phyloP scores from a whole-genome alignment of 2,113 vertebrate species.

The human region DNA sequence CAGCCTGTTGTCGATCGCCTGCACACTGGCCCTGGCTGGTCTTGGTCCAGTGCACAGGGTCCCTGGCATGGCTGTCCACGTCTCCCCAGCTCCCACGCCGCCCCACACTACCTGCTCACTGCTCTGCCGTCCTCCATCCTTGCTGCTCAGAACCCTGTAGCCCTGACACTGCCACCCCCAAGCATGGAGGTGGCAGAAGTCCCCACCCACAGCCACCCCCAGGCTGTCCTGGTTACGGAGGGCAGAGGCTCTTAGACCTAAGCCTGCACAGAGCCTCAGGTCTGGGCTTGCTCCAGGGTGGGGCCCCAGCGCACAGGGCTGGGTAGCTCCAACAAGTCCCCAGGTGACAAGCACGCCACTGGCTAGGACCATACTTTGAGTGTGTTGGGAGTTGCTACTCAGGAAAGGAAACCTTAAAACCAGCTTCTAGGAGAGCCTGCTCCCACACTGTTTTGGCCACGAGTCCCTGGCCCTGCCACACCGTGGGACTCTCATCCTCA shows the following conservation, averaged over 20 bases:
- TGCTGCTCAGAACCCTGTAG: too few relatives aligned
- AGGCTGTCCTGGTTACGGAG: background rate
- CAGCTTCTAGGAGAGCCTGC: background rate
- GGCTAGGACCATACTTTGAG: background rate
- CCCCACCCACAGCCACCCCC: too few relatives aligned
- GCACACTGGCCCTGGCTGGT: too few relatives aligned
- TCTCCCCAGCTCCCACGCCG: background rate
- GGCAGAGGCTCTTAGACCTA: too few relatives aligned
- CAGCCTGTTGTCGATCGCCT: too few relatives aligned
- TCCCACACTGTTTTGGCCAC: too few relatives aligned
- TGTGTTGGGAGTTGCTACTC: background rate
- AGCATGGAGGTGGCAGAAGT: background rate
- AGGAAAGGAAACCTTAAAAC: background rate
- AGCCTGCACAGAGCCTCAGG: background rate
- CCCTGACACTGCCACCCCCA: background rate
- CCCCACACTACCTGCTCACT: background rate
- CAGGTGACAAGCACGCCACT: background rate
- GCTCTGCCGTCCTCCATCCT: background rate
- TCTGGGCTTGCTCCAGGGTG: background rate
- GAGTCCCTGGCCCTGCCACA: background rate
- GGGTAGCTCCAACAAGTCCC: rapidly evolving
- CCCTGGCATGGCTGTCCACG: background rate
- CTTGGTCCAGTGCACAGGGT: too few relatives aligned
- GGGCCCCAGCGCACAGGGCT: too few relatives aligned
- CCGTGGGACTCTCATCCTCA: background rate